Evolutionary conservation across 2,888 invertebrate genomes (phyloP).

Genomic region (Ochropacha duplaris): DNA sequence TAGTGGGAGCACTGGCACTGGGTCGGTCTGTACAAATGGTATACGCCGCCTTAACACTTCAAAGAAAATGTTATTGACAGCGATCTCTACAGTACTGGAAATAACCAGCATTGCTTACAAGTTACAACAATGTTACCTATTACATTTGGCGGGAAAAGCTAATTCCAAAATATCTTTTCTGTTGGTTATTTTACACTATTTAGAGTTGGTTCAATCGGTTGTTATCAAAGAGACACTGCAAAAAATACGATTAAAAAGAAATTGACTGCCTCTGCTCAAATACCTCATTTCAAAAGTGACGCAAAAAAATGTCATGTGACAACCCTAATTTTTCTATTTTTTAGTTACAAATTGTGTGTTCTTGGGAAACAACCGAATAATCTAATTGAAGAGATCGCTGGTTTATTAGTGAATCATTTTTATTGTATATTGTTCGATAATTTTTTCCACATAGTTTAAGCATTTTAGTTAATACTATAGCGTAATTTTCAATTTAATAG

Average conservation of each 20-base stretch:
- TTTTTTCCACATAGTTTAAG: conserved; percentile 80
- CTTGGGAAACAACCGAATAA: conserved; percentile 36
- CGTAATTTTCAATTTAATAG: conserved; percentile 78
- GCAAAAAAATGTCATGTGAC: conserved; percentile 31
- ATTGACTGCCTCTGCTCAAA: conserved; percentile 48
- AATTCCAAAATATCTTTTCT: conserved; percentile 27
- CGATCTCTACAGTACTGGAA: conserved; percentile 51
- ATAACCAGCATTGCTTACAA: conserved; percentile 33
- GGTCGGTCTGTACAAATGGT: conserved; percentile 80
- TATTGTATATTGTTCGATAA: conserved; percentile 82
- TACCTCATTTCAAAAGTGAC: conserved; percentile 58
- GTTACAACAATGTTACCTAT: conserved; percentile 19
- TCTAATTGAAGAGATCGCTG: conserved; percentile 58
- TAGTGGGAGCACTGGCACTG: too few species aligned
- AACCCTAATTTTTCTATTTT: conserved; percentile 23
- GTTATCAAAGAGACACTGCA: conserved; percentile 28
- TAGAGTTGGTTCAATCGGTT: conserved; percentile 22
- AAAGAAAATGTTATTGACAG: conserved; percentile 68
- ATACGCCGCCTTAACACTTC: conserved; percentile 79
- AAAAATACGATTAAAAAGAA: conserved; percentile 27
- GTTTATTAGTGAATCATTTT: conserved; percentile 79
- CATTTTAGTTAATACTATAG: conserved; percentile 78
- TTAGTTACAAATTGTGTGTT: conserved; percentile 11
- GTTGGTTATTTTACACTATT: conserved; percentile 40
- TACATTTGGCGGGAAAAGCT: conserved; percentile 13